phyloP scores from a whole-genome alignment of 2,797 vertebrate species.

The Capromys pilorides region DNA sequence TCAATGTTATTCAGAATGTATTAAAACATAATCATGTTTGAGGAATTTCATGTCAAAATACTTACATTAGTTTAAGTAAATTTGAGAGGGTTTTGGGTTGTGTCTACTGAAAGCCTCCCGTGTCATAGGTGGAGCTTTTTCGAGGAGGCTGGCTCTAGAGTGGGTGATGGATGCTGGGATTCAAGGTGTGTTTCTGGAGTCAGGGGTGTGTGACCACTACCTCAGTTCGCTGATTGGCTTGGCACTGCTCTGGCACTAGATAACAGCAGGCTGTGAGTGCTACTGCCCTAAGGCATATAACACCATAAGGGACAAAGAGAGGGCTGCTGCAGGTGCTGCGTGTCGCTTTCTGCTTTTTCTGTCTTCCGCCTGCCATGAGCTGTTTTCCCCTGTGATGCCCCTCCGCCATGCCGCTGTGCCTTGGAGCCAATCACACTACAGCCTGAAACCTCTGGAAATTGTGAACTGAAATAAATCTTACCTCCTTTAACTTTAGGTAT shows the following conservation, averaged over 20 bases:
- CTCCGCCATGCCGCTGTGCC: neutral
- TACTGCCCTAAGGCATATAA: neutral
- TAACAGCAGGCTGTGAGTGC: neutral
- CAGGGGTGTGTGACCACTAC: neutral
- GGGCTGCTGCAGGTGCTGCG: neutral
- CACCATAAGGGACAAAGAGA: neutral
- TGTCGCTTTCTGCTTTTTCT: neutral
- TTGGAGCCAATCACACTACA: neutral
- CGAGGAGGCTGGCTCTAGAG: neutral
- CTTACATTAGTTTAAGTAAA: neutral
- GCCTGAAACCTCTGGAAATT: neutral
- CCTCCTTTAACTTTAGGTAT: neutral
- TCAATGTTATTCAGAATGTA: neutral
- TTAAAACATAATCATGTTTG: neutral
- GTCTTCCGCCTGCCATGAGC: neutral
- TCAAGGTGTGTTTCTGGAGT: neutral
- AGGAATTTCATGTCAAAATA: conserved; percentile 17
- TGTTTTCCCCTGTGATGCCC: neutral
- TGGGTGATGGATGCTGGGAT: neutral
- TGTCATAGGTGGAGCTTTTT: neutral
- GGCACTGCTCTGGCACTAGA: neutral
- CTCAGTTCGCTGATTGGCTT: neutral
- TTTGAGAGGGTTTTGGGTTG: neutral
- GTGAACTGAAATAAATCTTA: neutral
- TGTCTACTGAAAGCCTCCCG: neutral